These are phyloP conservation scores for Ploceus nigricollis DNA, from an alignment of 2,113 vertebrate species.

Conservation along the genomic window DNA sequence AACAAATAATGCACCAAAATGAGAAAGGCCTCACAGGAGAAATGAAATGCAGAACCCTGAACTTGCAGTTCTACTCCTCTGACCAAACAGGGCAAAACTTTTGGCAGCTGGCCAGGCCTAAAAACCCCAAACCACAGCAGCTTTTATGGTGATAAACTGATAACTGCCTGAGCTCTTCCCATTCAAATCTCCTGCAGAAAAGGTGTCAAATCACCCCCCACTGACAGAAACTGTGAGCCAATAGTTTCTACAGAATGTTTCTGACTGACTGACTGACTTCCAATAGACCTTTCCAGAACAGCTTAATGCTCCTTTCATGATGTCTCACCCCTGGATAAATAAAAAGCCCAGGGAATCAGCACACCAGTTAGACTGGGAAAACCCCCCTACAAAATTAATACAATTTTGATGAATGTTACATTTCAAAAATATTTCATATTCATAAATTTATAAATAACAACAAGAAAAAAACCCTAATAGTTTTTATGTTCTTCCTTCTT, in stretches of 20 bases:
- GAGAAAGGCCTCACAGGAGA: neutral
- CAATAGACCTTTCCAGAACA: neutral
- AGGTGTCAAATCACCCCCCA: neutral
- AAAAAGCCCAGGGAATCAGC: neutral
- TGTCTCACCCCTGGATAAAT: neutral
- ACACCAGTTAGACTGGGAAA: neutral
- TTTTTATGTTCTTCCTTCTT: neutral
- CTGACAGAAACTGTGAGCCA: neutral
- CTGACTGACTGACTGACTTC: neutral
- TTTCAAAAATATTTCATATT: neutral
- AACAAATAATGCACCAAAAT: neutral
- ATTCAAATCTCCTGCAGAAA: neutral
- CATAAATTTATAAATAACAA: neutral
- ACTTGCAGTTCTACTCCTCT: neutral
- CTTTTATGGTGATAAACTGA: neutral
- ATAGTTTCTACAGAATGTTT: rapidly evolving
- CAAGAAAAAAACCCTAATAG: rapidly evolving
- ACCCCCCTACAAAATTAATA: neutral
- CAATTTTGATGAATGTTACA: neutral
- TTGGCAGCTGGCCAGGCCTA: too few relatives aligned
- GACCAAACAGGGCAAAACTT: neutral
- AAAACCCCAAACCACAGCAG: neutral
- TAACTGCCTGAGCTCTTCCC: neutral
- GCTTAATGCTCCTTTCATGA: neutral
- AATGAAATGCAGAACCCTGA: neutral